A percentile compares a stretch with the other conserved stretches of the same genome.
Conservation (phyloP, 2,113 vertebrate species). For the Megaceryle maxima region DNA sequence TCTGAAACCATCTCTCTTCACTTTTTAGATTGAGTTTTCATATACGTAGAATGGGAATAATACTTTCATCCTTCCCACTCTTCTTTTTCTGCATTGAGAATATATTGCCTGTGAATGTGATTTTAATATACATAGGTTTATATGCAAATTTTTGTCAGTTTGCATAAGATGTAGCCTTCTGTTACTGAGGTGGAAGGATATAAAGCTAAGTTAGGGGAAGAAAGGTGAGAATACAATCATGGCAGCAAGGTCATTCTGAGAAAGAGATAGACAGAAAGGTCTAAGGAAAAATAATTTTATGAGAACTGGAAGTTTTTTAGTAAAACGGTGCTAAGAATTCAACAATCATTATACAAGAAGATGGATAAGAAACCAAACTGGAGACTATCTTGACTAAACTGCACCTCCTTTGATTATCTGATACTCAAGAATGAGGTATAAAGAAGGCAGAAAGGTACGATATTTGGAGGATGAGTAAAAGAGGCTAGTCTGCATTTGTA, state of each 20-base stretch:
- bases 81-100: background rate
- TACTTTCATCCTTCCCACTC: background rate
- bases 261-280: background rate
- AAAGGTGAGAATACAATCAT: background rate
- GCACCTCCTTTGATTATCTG: background rate
- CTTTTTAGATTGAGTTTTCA: background rate
- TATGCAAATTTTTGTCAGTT: background rate
- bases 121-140: background rate
- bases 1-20: background rate
- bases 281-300: background rate
- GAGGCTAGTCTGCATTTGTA: background rate
- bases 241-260: background rate
- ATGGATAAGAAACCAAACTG: background rate
- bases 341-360: rapidly evolving
- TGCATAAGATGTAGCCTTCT: background rate
- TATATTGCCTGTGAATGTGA: background rate
- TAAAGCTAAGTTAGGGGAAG: background rate
- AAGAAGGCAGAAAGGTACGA: background rate
- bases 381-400: background rate
- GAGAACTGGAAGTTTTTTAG: background rate
- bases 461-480: background rate
- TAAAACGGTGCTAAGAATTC: background rate
- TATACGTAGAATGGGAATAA: background rate
- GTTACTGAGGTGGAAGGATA: background rate
- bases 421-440: background rate